These are phyloP conservation scores for Merops nubicus DNA, from an alignment of 2,113 vertebrate species.

Conservation along the genomic window DNA sequence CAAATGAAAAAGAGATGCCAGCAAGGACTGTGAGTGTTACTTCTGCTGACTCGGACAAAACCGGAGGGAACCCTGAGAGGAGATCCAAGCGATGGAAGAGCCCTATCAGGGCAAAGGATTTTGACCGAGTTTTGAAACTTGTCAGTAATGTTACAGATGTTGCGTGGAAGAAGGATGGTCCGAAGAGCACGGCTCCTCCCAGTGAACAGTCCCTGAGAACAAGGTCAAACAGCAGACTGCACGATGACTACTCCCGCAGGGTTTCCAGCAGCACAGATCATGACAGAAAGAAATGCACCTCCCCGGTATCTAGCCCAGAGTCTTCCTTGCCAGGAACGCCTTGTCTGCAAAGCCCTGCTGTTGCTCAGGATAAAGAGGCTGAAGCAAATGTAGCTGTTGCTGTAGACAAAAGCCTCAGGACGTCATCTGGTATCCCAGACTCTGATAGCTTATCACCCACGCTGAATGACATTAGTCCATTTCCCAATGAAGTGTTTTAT, in stretches of 20 bases:
- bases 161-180: constrained; percentile 69
- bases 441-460: background rate
- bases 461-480: background rate
- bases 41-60: constrained; percentile 75
- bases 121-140: constrained; percentile 83
- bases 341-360: background rate
- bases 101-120: constrained; percentile 81
- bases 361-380: background rate
- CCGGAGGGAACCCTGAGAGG: constrained; percentile 46
- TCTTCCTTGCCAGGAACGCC: background rate
- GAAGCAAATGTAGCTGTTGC: background rate
- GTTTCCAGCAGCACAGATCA: constrained; percentile 75
- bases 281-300: constrained; percentile 75
- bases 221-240: constrained; percentile 80
- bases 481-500: constrained; percentile 64
- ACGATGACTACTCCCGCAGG: constrained; percentile 93
- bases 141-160: constrained; percentile 86
- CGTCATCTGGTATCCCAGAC: background rate
- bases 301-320: constrained; percentile 30
- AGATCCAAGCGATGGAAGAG: constrained; percentile 75
- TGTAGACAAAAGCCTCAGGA: background rate
- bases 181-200: constrained; percentile 1
- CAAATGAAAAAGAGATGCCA: constrained; percentile 61
- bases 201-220: constrained; percentile 28
- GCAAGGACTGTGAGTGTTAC: constrained; percentile 78